These are phyloP conservation scores for Lagocephalus sceleratus DNA, from an alignment of 2,797 vertebrate species.

Conservation along the genomic window DNA sequence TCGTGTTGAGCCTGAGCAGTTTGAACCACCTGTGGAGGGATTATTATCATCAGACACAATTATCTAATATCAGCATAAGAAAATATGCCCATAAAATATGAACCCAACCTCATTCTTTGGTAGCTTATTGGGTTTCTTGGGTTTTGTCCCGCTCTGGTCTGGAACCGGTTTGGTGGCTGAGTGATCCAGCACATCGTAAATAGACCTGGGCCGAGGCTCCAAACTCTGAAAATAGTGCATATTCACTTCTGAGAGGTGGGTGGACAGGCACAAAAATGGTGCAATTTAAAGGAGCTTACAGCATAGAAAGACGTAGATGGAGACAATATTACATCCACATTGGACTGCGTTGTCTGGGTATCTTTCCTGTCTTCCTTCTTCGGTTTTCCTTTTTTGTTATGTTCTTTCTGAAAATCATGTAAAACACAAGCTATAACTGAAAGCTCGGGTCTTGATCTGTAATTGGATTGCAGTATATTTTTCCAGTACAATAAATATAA, in stretches of 20 bases:
- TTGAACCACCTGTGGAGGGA: conserved; percentile 45
- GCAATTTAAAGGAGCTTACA: conserved; percentile 49
- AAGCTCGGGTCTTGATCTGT: no score
- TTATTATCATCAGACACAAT: background rate
- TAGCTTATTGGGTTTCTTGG: conserved; percentile 15
- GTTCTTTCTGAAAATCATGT: conserved; percentile 21
- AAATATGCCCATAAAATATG: background rate
- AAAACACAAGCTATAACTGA: background rate
- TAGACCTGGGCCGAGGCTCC: conserved; percentile 54
- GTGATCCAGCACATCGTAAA: conserved; percentile 70
- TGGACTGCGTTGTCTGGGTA: conserved; percentile 10
- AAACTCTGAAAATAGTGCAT: conserved; percentile 58
- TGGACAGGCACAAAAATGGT: background rate
- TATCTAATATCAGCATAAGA: conserved; percentile 6
- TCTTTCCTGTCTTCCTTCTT: conserved; percentile 15
- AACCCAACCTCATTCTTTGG: conserved; percentile 45
- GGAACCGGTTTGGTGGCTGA: conserved; percentile 22
- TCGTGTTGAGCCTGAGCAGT: conserved; percentile 36
- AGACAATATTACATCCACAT: conserved; percentile 1
- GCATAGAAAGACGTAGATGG: conserved; percentile 67
- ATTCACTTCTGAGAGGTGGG: conserved; percentile 16
- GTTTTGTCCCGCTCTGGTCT: conserved; percentile 15
- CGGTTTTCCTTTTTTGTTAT: conserved; percentile 8
- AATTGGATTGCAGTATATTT: no score
- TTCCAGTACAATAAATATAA: no score